Base-by-base conservation (phyloP, 2,888 invertebrate genomes). In the Nymphalis c-album region DNA sequence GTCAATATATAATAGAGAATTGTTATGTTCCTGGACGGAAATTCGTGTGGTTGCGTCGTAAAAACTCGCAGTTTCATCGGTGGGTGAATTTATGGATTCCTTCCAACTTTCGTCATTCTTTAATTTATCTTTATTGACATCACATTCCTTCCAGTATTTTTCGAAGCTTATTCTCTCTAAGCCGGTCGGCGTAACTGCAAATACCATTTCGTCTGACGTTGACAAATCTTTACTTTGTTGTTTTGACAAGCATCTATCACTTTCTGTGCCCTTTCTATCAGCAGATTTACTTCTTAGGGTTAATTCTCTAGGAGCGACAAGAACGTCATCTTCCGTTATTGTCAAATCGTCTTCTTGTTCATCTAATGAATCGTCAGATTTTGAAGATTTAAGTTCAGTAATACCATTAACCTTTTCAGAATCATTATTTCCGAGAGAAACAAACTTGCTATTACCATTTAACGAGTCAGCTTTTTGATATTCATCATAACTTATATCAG, bases 131-230 rank as follows among this genome's bases (percentile, higher is more conserved):
- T 83, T 85, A 0, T 76, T 76, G 10, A 85, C 84, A 17, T 87
- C 86, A 17, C 77, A 77, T 68, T 90, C 90, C 69, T 88, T 90
- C 92, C 93, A 93, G 72, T 92, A 93, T 62, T 88, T 88, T 68
- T 93, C 93, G 10, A 89, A 93, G 72, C 90, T 93, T n/a, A 93
- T 91, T 72, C 92, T 84, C 77, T 93, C 93, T 74, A 93, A 74
- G 0, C 93, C 93, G 0, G 92, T 93, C 0, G 92, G 93, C 0
- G 93, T 93, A 0, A 93, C 93, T 22, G 92, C 93, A 60, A 93
- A 93, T 0, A 93, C 93, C 92, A 93, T 93, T 84, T 93, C 93
- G 51, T 93, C 93, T 2, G 93, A 93, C 0, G 93, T 93, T 0
- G 93, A 93, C 55, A 93, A 85, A 72, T 93, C 93, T 84, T 87